Evolutionary conservation across 35 echinoderm and acorn worm species (phyloP).

Genomic region (Strongylocentrotus purpuratus): DNA sequence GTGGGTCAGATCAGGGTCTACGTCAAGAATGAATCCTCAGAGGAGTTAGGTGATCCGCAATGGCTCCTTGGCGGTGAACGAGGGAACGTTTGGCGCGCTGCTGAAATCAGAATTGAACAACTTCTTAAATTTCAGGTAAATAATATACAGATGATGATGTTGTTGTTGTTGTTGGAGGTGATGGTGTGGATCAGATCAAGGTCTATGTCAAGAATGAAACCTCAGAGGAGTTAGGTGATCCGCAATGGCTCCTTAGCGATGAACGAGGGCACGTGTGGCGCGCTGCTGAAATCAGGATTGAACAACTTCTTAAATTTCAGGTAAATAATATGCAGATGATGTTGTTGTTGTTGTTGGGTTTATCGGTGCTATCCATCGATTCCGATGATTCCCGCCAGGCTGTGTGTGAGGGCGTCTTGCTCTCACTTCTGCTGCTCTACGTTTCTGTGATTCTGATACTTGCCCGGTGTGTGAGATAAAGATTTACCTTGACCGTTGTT

Average conservation of each 20-base stretch:
- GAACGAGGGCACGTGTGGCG: neutral
- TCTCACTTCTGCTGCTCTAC: too few species aligned
- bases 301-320: neutral
- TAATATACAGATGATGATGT: too few species aligned
- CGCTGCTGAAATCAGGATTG: constrained; percentile 30
- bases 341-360: too few species aligned
- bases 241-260: neutral
- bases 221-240: neutral
- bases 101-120: constrained; percentile 41
- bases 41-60: neutral
- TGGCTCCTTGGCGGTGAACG: constrained; percentile 17
- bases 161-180: too few species aligned
- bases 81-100: neutral
- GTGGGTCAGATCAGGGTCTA: neutral
- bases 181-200: neutral
- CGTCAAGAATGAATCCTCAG: constrained; percentile 31
- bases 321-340: too few species aligned
- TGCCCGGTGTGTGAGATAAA: too few species aligned
- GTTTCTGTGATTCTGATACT: too few species aligned
- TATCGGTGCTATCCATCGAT: too few species aligned
- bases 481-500: too few species aligned
- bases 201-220: constrained; percentile 36
- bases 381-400: too few species aligned
- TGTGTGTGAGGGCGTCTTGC: too few species aligned
- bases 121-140: constrained; percentile 19